phyloP scores from a whole-genome alignment of 2,797 vertebrate genomes.

The Cuculus canorus region DNA sequence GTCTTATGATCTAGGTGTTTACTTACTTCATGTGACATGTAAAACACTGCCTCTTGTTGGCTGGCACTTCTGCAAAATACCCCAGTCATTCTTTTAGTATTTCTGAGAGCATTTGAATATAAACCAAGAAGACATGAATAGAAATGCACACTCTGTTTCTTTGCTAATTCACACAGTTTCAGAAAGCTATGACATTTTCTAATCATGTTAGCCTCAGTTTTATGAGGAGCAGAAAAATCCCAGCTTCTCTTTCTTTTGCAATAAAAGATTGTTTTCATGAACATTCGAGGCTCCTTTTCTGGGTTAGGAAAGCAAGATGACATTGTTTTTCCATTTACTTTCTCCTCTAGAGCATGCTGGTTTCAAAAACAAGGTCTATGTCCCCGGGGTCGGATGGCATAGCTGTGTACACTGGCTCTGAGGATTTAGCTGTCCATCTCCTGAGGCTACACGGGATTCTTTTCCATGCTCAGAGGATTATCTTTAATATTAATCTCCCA shows the following conservation, averaged over 20 bases:
- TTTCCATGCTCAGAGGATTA: background rate
- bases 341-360: slow-evolving; percentile 17
- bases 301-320: slow-evolving; percentile 26
- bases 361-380: slow-evolving; percentile 20
- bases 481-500: slow-evolving; percentile 48
- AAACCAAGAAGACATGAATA: background rate
- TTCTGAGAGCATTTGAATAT: background rate
- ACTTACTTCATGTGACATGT: background rate
- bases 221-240: slow-evolving; percentile 8
- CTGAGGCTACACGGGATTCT: background rate
- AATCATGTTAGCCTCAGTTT: background rate
- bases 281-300: slow-evolving; percentile 22
- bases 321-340: slow-evolving; percentile 42
- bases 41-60: background rate
- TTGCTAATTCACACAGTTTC: slow-evolving; percentile 4
- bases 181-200: background rate
- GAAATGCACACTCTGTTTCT: background rate
- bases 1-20: background rate
- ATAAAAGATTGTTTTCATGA: slow-evolving; percentile 33
- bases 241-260: slow-evolving; percentile 16
- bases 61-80: background rate
- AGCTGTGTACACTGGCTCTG: background rate
- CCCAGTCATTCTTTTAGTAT: background rate
- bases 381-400: background rate
- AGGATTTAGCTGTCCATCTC: slow-evolving; percentile 45